A percentile compares a stretch with the other conserved stretches of the same genome.
These are phyloP conservation scores for Anoplius nigerrimus DNA, from an alignment of 2,888 invertebrate genomes.

Conservation along the genomic window DNA sequence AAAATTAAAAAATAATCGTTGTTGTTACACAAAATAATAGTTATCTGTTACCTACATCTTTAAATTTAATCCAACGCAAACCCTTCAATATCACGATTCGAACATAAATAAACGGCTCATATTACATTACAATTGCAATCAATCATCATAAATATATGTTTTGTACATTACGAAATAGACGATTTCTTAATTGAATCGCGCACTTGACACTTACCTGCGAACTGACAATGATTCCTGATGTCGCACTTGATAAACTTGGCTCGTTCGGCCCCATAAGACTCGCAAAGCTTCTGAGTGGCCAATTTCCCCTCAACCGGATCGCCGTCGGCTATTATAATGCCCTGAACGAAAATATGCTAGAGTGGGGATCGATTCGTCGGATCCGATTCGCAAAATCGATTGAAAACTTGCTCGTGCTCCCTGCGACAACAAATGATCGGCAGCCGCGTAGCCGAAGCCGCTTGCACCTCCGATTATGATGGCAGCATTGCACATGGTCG, in stretches of 20 bases:
- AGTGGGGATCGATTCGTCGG: background rate
- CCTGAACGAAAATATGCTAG: conserved; percentile 24
- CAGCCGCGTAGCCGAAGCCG: conserved; percentile 77
- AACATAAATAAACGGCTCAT: too few species aligned
- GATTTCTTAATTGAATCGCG: too few species aligned
- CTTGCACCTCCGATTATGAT: conserved; percentile 77
- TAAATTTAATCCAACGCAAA: too few species aligned
- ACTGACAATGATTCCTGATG: conserved; percentile 66
- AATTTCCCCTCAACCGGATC: conserved; percentile 61
- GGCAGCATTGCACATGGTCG: conserved; percentile 38
- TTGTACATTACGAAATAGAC: too few species aligned
- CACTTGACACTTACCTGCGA: conserved; percentile 64
- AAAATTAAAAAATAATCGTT: too few species aligned
- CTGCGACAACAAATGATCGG: conserved; percentile 75
- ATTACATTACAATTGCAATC: too few species aligned
- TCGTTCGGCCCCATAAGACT: conserved; percentile 68
- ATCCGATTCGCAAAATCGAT: background rate
- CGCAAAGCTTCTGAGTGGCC: conserved; percentile 66
- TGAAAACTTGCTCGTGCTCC: conserved; percentile 61
- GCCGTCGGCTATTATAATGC: conserved; percentile 70
- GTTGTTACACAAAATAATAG: too few species aligned
- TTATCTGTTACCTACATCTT: too few species aligned
- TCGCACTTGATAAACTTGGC: conserved; percentile 69
- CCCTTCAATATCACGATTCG: too few species aligned
- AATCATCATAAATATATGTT: too few species aligned